phyloP scores from a whole-genome alignment of 2,113 vertebrate genomes.

The Laterallus jamaicensis region DNA sequence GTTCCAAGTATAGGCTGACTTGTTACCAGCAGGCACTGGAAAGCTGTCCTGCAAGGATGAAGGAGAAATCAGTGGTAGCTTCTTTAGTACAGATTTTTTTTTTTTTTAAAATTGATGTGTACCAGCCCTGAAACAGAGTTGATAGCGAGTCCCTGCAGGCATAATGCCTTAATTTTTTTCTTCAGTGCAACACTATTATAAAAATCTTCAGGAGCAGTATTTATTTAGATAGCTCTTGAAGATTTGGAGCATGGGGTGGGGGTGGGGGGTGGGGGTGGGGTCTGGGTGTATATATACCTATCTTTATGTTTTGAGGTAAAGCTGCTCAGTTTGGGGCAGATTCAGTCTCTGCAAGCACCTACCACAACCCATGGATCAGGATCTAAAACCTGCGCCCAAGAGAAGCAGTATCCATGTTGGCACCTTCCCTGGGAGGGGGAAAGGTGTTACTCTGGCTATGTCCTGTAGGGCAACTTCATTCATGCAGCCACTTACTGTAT shows the following conservation, averaged over 20 bases:
- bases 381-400: neutral
- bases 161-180: neutral
- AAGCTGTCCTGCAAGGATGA: neutral
- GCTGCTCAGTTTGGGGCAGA: neutral
- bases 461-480: neutral
- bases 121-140: neutral
- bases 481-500: accelerated
- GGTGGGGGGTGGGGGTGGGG: too few species aligned
- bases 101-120: neutral
- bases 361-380: accelerated
- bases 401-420: neutral
- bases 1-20: neutral
- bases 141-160: neutral
- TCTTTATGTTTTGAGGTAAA: neutral
- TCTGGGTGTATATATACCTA: too few species aligned
- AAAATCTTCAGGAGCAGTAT: neutral
- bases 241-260: neutral
- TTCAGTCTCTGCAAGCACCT: neutral
- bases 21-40: neutral
- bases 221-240: neutral
- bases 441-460: neutral
- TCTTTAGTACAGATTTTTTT: neutral
- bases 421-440: neutral
- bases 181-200: neutral
- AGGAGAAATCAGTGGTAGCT: neutral